phyloP scores from a whole-genome alignment of 1,140 invertebrate genomes.

The Nixonia krombeini region DNA sequence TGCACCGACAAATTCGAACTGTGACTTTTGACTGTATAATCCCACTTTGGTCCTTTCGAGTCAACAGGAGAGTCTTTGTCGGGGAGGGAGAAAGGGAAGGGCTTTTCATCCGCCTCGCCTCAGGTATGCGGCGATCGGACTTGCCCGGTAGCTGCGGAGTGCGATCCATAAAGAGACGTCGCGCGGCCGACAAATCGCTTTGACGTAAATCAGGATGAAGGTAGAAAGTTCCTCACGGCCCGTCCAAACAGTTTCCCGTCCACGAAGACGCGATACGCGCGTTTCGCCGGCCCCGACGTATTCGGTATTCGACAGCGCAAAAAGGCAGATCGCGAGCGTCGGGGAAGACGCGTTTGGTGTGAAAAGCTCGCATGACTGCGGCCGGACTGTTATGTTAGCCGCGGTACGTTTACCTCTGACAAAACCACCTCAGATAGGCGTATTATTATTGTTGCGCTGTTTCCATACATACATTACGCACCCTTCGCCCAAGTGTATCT shows the following conservation, averaged over 20 bases:
- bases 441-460: slow-evolving; percentile 55
- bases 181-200: slow-evolving; percentile 34
- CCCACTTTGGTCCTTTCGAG: slow-evolving; percentile 57
- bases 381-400: slow-evolving; percentile 58
- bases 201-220: slow-evolving; percentile 33
- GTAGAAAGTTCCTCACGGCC: too few species aligned
- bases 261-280: too few species aligned
- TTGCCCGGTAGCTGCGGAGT: slow-evolving; percentile 5
- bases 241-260: too few species aligned
- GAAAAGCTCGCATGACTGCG: slow-evolving; percentile 60
- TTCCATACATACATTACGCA: slow-evolving; percentile 48
- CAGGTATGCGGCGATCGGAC: slow-evolving; percentile 12
- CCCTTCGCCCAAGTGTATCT: slow-evolving; percentile 22
- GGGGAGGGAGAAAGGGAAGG: slow-evolving; percentile 14
- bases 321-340: too few species aligned
- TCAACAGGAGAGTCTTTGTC: slow-evolving; percentile 53
- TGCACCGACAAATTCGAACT: slow-evolving; percentile 70
- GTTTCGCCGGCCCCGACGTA: too few species aligned
- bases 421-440: slow-evolving; percentile 55
- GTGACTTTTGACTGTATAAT: slow-evolving; percentile 72
- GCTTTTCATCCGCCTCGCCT: slow-evolving; percentile 18
- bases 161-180: slow-evolving; percentile 8
- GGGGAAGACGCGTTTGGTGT: slow-evolving; percentile 56
- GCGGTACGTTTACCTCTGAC: slow-evolving; percentile 60
- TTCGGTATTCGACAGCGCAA: too few species aligned